A percentile compares a stretch with the other conserved stretches of the same genome.
phyloP scores from a whole-genome alignment of 2,797 vertebrate species.

The Bradypodion ventrale region DNA sequence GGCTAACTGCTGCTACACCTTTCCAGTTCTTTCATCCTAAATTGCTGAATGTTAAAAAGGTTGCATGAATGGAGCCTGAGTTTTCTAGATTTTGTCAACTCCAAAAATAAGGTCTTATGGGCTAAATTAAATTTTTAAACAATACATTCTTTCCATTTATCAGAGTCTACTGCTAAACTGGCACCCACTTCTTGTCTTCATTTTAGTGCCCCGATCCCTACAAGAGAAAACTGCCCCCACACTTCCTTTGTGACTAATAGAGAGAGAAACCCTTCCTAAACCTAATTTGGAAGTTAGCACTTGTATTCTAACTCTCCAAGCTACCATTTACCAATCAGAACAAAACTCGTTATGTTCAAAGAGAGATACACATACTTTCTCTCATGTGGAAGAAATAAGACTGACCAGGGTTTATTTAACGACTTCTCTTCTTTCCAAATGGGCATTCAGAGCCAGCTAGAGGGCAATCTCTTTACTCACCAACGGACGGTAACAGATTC shows the following conservation, averaged over 20 bases:
- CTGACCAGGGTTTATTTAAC: not conserved
- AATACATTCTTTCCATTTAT: not conserved
- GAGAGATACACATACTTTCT: not conserved
- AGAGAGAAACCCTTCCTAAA: not conserved
- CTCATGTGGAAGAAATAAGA: constrained; percentile 12
- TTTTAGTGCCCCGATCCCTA: no score
- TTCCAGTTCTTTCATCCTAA: not conserved
- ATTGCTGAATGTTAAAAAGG: not conserved
- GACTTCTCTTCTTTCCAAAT: not conserved
- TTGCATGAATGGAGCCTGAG: not conserved
- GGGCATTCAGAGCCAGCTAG: not conserved
- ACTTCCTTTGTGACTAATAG: not conserved
- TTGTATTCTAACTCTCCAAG: not conserved
- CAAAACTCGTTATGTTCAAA: not conserved
- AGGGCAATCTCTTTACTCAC: constrained; percentile 8
- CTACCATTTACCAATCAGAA: not conserved
- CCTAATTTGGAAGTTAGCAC: constrained; percentile 23
- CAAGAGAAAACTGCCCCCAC: constrained; percentile 1
- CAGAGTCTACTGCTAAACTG: not conserved
- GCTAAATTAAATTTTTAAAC: not conserved
- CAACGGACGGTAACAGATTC: not conserved
- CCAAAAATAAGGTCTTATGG: not conserved
- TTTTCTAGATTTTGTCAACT: not conserved
- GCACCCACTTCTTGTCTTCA: not conserved
- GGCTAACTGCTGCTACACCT: not conserved